Evolutionary conservation across 2,113 vertebrate species (phyloP).

Genomic region (Cercopithecus mona): DNA sequence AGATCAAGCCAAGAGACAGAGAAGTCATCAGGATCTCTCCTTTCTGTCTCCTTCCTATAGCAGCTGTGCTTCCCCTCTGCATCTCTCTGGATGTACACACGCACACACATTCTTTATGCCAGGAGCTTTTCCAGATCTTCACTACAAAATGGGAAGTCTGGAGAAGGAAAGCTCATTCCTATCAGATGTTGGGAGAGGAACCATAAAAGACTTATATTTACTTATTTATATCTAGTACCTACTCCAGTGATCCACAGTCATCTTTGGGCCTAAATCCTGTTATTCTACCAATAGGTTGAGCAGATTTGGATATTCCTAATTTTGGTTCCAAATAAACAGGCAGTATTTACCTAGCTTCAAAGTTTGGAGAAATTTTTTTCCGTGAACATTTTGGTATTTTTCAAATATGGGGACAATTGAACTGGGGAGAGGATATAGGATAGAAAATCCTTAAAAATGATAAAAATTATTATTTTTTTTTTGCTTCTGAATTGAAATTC

Average conservation of each 20-base stretch:
- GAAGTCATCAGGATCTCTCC: constrained; percentile 25
- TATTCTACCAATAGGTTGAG: background rate
- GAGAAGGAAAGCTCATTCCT: background rate
- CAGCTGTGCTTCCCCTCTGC: background rate
- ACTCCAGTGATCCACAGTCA: background rate
- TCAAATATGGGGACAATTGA: background rate
- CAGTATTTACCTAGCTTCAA: constrained; percentile 11
- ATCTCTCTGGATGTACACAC: background rate
- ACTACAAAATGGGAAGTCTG: constrained; percentile 3
- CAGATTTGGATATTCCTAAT: constrained; percentile 10
- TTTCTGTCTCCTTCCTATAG: background rate
- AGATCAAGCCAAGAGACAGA: constrained; percentile 43
- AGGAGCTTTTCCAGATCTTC: constrained; percentile 28
- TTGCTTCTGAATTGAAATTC: background rate
- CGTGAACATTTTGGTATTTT: background rate
- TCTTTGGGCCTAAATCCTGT: background rate
- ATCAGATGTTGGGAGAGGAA: background rate
- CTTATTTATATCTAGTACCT: background rate
- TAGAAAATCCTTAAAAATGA: constrained; percentile 9
- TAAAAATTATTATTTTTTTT: constrained; percentile 37
- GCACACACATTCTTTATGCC: background rate
- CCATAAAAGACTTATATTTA: background rate
- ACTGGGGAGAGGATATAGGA: background rate
- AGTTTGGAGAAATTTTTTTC: constrained; percentile 1
- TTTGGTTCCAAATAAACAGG: constrained; percentile 43